phyloP scores from a whole-genome alignment of 2,113 vertebrate species.

The Seriola dumerili region DNA sequence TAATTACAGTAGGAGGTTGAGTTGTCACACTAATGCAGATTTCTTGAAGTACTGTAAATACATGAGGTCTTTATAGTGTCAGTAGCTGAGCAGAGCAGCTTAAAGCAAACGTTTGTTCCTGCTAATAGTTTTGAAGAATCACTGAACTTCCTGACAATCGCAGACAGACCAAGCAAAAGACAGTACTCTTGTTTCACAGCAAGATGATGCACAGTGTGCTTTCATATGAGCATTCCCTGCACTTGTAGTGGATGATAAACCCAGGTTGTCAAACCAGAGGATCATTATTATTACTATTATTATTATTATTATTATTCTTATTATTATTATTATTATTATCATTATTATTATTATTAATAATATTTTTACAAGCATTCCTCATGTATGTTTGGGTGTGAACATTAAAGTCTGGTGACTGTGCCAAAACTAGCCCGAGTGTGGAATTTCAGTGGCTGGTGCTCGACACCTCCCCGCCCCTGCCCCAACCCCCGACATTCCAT shows the following conservation, averaged over 20 bases:
- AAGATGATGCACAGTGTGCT: neutral
- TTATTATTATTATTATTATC: no score
- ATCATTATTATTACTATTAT: neutral
- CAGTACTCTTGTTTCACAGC: neutral
- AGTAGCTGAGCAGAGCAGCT: slow-evolving; percentile 36
- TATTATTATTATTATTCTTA: neutral
- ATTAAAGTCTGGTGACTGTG: slow-evolving; percentile 36
- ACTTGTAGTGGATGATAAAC: slow-evolving; percentile 44
- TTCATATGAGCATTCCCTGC: slow-evolving; percentile 36
- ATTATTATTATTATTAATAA: neutral
- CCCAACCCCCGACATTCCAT: slow-evolving; percentile 74
- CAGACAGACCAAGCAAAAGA: neutral
- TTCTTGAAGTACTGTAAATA: slow-evolving; percentile 11
- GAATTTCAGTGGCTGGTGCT: slow-evolving; percentile 61
- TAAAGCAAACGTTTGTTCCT: slow-evolving; percentile 11
- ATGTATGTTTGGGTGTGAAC: neutral
- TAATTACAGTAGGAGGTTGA: slow-evolving; percentile 1
- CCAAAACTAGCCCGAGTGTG: slow-evolving; percentile 45
- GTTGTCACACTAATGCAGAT: slow-evolving; percentile 15
- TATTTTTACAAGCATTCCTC: slow-evolving; percentile 30
- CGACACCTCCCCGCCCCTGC: neutral
- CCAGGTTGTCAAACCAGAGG: slow-evolving; percentile 6
- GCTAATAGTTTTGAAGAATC: neutral
- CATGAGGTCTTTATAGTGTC: slow-evolving; percentile 16
- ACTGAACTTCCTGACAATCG: slow-evolving; percentile 41